Evolutionary conservation across 2,888 invertebrate species (phyloP).

Genomic region (Hypercompe scribonia): DNA sequence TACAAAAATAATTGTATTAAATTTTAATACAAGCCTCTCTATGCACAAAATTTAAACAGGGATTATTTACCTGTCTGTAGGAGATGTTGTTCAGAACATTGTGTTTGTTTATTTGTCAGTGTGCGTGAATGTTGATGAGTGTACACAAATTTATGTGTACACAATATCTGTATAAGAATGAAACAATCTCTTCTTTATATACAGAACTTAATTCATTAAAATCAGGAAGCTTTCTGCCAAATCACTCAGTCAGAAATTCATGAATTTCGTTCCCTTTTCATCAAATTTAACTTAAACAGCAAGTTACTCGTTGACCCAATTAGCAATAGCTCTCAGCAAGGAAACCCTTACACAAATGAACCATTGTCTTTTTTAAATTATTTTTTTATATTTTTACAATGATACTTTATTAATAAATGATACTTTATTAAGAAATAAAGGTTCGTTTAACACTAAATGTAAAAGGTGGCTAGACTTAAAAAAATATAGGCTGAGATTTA

Average conservation of each 20-base stretch:
- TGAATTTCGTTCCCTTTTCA: neutral
- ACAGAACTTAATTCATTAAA: slow-evolving; percentile 24
- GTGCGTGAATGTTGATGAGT: no score
- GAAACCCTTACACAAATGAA: neutral
- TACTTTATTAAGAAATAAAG: no score
- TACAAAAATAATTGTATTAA: neutral
- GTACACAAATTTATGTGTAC: no score
- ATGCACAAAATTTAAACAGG: neutral
- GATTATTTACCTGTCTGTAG: neutral
- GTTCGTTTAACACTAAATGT: neutral
- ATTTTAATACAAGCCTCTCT: neutral
- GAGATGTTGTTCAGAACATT: neutral
- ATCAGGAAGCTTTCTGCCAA: neutral
- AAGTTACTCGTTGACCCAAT: neutral
- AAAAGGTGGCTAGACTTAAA: neutral
- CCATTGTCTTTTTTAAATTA: neutral
- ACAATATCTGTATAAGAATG: neutral
- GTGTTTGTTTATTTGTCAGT: neutral
- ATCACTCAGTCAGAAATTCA: neutral
- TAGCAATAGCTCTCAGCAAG: neutral
- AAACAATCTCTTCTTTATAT: no score
- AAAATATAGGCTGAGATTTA: no score
- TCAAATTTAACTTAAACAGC: neutral
- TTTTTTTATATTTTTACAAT: neutral
- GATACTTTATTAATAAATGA: no score